A percentile compares a stretch with the other conserved stretches of the same genome.
Evolutionary conservation across 2,113 vertebrate genomes (phyloP).

Genomic region (Climacteris rufus): DNA sequence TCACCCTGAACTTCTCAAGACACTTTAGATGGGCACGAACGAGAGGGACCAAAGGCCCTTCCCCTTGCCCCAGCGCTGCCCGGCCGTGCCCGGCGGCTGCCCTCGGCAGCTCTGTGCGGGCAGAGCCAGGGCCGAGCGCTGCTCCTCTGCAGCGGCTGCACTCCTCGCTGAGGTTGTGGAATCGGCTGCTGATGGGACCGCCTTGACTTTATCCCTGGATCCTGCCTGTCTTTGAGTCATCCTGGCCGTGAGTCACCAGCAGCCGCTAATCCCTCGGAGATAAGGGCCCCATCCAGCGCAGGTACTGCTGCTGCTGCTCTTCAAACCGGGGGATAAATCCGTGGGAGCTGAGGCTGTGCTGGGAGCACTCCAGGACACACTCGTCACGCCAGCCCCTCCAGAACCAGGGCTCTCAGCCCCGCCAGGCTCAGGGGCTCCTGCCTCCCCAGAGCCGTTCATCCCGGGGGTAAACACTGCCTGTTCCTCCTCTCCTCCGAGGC

Average conservation of each 20-base stretch:
- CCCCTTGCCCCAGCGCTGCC: background rate
- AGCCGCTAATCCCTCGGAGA: background rate
- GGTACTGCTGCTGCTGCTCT: background rate
- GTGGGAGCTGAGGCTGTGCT: background rate
- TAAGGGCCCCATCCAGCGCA: background rate
- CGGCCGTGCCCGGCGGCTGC: background rate
- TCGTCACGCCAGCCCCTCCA: fast-evolving
- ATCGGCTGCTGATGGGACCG: background rate
- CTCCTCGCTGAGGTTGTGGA: conserved; percentile 35
- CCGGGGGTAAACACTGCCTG: fast-evolving
- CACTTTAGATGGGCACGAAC: background rate
- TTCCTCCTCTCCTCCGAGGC: background rate
- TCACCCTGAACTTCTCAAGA: background rate
- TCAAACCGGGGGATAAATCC: background rate
- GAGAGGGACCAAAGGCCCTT: conserved; percentile 9
- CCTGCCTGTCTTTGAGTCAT: conserved; percentile 50
- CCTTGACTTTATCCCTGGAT: conserved; percentile 23
- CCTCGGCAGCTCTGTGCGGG: background rate
- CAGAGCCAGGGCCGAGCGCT: background rate
- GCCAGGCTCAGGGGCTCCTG: background rate
- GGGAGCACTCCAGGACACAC: background rate
- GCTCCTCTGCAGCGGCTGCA: background rate
- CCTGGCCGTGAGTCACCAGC: conserved; percentile 26
- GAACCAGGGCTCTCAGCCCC: background rate
- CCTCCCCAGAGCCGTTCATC: fast-evolving